Evolutionary conservation across 1,140 invertebrate genomes (phyloP).

Genomic region (Tetragnatha versicolor): DNA sequence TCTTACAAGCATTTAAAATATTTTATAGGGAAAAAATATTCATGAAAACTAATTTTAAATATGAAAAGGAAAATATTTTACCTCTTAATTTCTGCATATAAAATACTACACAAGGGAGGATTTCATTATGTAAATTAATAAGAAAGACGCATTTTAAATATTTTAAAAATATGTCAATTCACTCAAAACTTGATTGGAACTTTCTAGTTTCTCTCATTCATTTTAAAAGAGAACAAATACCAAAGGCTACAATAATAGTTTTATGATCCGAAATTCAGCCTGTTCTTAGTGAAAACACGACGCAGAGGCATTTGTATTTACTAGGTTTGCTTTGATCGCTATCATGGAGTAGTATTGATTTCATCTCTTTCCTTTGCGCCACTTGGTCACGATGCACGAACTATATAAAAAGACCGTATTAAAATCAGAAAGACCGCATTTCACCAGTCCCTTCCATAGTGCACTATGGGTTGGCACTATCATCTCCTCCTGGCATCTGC

Average conservation of each 20-base stretch:
- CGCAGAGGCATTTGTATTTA: not conserved
- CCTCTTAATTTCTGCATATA: no score
- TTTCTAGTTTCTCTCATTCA: not conserved
- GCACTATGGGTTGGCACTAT: slow-evolving; percentile 15
- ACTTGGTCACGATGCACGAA: slow-evolving; percentile 2
- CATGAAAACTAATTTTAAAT: no score
- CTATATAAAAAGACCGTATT: not conserved
- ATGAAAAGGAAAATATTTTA: no score
- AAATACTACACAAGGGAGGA: no score
- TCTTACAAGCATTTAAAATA: no score
- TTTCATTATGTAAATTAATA: no score
- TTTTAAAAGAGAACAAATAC: slow-evolving; percentile 8
- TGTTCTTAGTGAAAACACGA: slow-evolving; percentile 3
- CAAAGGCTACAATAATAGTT: slow-evolving; percentile 1
- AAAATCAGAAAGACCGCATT: not conserved
- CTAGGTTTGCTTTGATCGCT: not conserved
- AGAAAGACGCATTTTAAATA: no score
- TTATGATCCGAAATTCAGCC: not conserved
- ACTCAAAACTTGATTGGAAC: no score
- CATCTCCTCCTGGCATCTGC: not conserved
- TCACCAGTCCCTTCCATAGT: not conserved
- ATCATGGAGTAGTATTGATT: not conserved
- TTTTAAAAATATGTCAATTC: no score
- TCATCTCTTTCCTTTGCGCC: not conserved
- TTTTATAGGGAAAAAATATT: no score